Conservation (phyloP, 2,113 vertebrate species). For the Eulemur rufifrons region DNA sequence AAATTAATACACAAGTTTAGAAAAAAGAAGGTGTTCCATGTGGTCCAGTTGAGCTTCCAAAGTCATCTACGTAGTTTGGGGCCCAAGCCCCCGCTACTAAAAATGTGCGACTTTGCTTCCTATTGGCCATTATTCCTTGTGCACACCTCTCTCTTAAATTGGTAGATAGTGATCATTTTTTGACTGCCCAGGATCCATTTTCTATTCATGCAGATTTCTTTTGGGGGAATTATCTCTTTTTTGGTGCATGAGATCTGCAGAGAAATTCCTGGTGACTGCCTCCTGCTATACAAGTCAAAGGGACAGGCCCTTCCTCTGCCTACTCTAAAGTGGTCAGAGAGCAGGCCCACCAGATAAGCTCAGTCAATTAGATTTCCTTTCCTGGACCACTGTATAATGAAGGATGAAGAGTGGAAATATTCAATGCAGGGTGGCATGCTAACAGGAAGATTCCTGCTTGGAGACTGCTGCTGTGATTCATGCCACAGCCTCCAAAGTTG, state of each 20-base stretch:
- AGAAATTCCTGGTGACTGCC: neutral
- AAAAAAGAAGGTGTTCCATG: neutral
- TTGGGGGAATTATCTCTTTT: neutral
- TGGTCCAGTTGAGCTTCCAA: neutral
- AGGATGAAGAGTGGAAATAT: neutral
- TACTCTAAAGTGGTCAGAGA: neutral
- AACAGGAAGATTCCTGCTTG: neutral
- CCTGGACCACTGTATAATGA: neutral
- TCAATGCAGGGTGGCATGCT: rapidly evolving
- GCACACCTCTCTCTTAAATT: neutral
- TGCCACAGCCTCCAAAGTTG: too few species aligned
- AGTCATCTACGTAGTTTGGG: neutral
- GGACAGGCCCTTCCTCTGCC: neutral
- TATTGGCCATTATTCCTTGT: neutral
- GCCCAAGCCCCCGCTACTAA: neutral
- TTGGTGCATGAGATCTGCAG: neutral
- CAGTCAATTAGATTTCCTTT: neutral
- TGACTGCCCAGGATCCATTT: neutral
- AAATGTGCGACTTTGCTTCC: neutral
- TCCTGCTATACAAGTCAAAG: neutral
- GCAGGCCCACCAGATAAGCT: neutral
- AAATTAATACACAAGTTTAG: neutral
- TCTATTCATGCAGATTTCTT: neutral
- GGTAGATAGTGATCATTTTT: neutral
- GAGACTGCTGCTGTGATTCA: neutral